Percentiles rank a stretch among this genome's conserved stretches.
phyloP scores from a whole-genome alignment of 2,888 invertebrate genomes.

The Andrena bucephala region DNA sequence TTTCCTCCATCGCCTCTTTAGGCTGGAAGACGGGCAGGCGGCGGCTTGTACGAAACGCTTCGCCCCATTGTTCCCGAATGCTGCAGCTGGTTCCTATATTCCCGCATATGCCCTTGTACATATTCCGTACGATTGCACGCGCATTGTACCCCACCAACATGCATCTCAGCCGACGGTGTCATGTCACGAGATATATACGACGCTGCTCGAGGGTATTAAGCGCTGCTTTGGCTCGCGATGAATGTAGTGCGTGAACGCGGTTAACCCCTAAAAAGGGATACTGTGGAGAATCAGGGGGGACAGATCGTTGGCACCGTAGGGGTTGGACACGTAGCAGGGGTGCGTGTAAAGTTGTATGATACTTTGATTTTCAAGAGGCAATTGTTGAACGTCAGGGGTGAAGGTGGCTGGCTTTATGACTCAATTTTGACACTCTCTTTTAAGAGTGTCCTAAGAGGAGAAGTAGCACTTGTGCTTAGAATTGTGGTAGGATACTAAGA shows the following conservation, averaged over 20 bases:
- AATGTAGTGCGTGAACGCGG: conserved; percentile 7
- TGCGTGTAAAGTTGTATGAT: background rate
- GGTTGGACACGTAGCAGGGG: background rate
- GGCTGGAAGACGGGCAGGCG: conserved; percentile 67
- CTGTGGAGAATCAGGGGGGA: background rate
- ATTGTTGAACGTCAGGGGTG: background rate
- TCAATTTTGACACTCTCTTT: background rate
- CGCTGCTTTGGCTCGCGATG: conserved; percentile 5
- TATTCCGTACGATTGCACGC: conserved; percentile 56
- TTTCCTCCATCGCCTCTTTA: conserved; percentile 38
- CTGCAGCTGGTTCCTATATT: conserved; percentile 74
- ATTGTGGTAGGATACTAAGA: background rate
- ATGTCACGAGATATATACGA: conserved; percentile 34
- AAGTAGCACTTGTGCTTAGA: background rate
- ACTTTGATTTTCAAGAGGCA: conserved; percentile 3
- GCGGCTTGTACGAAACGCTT: conserved; percentile 66
- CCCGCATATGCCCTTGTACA: conserved; percentile 45
- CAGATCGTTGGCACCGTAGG: background rate
- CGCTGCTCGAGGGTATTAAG: conserved; percentile 28
- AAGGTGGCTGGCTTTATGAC: background rate
- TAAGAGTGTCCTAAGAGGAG: background rate
- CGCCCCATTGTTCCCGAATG: conserved; percentile 75
- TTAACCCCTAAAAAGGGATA: conserved; percentile 21
- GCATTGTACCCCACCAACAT: conserved; percentile 54
- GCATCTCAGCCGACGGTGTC: conserved; percentile 52